Percentiles rank a stretch among this genome's conserved stretches.
These are phyloP conservation scores for Epinotia bilunana DNA, from an alignment of 2,888 invertebrate species.

Conservation along the genomic window DNA sequence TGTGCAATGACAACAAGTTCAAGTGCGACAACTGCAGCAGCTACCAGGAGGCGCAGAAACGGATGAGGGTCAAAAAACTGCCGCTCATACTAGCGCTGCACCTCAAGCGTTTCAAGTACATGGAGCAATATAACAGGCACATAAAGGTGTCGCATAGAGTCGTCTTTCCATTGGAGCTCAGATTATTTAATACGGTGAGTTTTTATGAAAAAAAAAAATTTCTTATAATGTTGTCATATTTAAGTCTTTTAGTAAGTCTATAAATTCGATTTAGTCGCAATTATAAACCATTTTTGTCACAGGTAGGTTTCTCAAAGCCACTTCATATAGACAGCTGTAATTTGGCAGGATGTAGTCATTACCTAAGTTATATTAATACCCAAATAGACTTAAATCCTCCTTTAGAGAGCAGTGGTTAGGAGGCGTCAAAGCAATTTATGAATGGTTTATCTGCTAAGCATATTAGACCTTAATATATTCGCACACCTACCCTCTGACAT, in stretches of 20 bases:
- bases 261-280: background rate
- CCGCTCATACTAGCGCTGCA: conserved; percentile 99
- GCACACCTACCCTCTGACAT: conserved; percentile 27
- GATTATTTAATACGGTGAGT: conserved; percentile 98
- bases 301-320: too few relatives aligned
- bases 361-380: too few relatives aligned
- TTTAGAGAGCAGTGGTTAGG: too few relatives aligned
- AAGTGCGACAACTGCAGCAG: conserved; percentile 99
- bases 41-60: conserved; percentile 99
- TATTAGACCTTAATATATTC: background rate
- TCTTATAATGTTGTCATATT: background rate
- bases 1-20: conserved; percentile 99
- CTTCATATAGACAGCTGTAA: too few relatives aligned
- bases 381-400: too few relatives aligned
- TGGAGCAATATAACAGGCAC: conserved; percentile 99
- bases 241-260: background rate
- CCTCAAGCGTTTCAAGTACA: conserved; percentile 98
- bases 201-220: background rate
- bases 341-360: too few relatives aligned
- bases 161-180: conserved; percentile 98
- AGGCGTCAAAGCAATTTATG: too few relatives aligned
- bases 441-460: background rate
- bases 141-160: conserved; percentile 99
- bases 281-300: too few relatives aligned
- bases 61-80: conserved; percentile 99